These are phyloP conservation scores for Tenthredo scrophulariae DNA, from an alignment of 2,888 invertebrate species.

Conservation along the genomic window DNA sequence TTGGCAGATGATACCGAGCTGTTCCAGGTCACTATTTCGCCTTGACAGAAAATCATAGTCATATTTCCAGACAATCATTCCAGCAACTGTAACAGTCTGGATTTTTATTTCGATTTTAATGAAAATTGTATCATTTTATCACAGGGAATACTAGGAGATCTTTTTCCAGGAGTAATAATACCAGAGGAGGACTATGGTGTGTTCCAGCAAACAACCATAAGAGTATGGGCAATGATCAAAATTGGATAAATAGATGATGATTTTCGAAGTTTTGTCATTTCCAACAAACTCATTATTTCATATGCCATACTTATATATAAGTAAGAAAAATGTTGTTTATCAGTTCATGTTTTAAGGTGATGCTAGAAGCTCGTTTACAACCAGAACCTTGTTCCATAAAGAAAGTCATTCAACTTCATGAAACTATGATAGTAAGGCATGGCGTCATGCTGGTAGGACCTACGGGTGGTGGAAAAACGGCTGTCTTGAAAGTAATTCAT, in stretches of 20 bases:
- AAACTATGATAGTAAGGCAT: constrained; percentile 94
- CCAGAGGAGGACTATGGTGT: constrained; percentile 90
- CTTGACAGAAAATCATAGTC: too few species aligned
- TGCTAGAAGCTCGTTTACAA: constrained; percentile 84
- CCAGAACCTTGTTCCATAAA: constrained; percentile 84
- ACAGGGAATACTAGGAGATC: constrained; percentile 91
- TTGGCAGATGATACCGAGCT: constrained; percentile 90
- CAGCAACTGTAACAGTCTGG: neutral
- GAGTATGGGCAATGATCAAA: constrained; percentile 61
- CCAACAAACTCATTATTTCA: neutral
- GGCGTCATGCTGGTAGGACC: constrained; percentile 96
- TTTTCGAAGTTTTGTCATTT: constrained; percentile 2
- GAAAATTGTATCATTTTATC: constrained; percentile 56
- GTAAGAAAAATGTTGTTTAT: neutral
- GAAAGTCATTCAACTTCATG: constrained; percentile 92
- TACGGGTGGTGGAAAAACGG: constrained; percentile 92
- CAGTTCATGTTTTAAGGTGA: constrained; percentile 71
- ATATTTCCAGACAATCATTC: neutral
- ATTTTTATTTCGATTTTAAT: neutral
- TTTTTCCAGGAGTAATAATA: constrained; percentile 91
- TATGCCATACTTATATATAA: neutral
- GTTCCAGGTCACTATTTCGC: constrained; percentile 82
- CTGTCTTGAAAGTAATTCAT: constrained; percentile 84
- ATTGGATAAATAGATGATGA: neutral
- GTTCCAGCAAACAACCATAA: constrained; percentile 83